Conservation (phyloP, 2,888 invertebrate genomes). For the Xestoiulus laeticollis region DNA sequence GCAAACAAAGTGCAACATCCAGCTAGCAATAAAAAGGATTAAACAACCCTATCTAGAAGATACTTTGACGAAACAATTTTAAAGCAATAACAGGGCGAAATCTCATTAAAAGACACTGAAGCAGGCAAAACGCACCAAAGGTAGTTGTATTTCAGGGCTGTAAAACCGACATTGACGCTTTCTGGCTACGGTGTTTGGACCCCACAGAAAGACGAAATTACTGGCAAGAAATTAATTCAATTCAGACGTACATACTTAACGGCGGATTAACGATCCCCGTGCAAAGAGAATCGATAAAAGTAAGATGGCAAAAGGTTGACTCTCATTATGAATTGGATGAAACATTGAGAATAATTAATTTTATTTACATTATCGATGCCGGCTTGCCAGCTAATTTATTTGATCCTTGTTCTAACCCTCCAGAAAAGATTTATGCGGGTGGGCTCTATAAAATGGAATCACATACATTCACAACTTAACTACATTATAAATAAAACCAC, state of each 20-base stretch:
- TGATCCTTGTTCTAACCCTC: background rate
- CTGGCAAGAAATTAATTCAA: slow-evolving; percentile 25
- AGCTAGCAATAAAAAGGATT: slow-evolving; percentile 30
- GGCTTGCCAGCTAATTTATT: slow-evolving; percentile 16
- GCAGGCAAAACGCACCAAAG: slow-evolving; percentile 41
- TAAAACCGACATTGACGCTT: slow-evolving; percentile 38
- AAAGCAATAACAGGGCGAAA: slow-evolving; percentile 41
- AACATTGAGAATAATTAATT: slow-evolving; percentile 17
- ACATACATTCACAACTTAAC: background rate
- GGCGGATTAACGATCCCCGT: slow-evolving; percentile 19
- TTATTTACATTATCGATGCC: slow-evolving; percentile 31
- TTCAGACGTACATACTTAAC: slow-evolving; percentile 24
- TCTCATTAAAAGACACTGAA: slow-evolving; percentile 43
- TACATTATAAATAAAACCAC: background rate
- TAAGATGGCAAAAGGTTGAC: background rate
- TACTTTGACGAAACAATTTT: slow-evolving; percentile 43
- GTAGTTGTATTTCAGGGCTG: slow-evolving; percentile 30
- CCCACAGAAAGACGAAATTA: slow-evolving; percentile 22
- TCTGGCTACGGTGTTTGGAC: background rate
- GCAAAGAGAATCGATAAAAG: background rate
- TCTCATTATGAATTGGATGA: slow-evolving; percentile 20
- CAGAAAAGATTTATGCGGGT: background rate
- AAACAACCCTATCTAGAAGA: slow-evolving; percentile 40
- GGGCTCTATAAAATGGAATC: background rate
- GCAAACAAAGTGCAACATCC: slow-evolving; percentile 43